Base-by-base conservation (phyloP, 2,113 vertebrate genomes). In the Clarias magur region DNA sequence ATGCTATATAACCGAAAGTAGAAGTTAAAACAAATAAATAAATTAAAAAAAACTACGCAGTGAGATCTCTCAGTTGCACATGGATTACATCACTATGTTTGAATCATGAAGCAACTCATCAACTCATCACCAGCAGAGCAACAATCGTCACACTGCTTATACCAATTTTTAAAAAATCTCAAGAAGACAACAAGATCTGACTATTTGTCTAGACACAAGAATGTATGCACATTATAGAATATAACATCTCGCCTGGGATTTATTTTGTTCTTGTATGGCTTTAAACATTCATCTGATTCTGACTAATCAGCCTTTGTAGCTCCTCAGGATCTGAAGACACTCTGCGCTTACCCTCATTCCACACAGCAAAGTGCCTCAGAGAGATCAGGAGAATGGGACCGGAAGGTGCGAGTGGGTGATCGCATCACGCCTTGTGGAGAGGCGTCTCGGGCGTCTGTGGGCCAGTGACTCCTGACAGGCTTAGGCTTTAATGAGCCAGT, bases 401-500 rank as follows among this genome's bases (percentile, higher is more conserved):
- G 82, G 82, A 82, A 56, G 57, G 67, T 25, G 6, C 60, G 17
- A 6, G 73, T 56, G 21, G 16, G 73, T 56, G 21, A 82, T 57
- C 85, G 25, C 0, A 73, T 84, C 67, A 42, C 53, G 79, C n/a
- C 54, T 21, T 13, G 60, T 30, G 25, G 23, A 57, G 30, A 48
- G 13, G 62, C 42, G 13, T 54, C 21, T 34, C 42, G 17, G 84
- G 75, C 81, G 68, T 34, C 85, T 53, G 70, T 83, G 79, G 72
- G 83, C 85, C 79, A 76, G 34, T 42, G 48, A 81, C 72, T 89
- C 87, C 72, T 84, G 80, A 90, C 89, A 90, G 75, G 79, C 85
- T 88, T 88, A 88, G 82, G 17, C n/a, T 86, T 62, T 90, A 91
- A 90, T 86, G 81, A 91, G 89, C 87, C 89, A 84, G 88, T 81